These are phyloP conservation scores for Zaprionus capensis DNA, from an alignment of 1,140 invertebrate genomes.

Conservation along the genomic window DNA sequence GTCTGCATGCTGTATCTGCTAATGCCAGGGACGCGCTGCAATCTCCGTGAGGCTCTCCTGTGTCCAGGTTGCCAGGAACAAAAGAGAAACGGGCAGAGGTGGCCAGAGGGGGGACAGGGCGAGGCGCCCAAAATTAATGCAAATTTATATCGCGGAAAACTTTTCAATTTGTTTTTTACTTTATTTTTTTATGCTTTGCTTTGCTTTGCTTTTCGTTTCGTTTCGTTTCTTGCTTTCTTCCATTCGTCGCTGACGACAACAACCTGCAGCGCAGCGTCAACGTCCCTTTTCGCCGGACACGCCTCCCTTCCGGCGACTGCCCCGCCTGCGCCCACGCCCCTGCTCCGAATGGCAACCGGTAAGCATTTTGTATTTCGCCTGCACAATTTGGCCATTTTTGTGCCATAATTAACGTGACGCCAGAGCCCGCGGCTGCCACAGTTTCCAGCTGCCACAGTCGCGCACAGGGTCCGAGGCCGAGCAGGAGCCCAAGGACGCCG, in stretches of 20 bases:
- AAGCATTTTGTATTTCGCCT: slow-evolving; percentile 64
- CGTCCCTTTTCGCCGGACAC: slow-evolving; percentile 34
- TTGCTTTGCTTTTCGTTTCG: background rate
- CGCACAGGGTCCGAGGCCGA: slow-evolving; percentile 2
- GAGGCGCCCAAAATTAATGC: slow-evolving; percentile 67
- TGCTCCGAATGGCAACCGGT: slow-evolving; percentile 9
- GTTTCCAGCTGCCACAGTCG: slow-evolving; percentile 37
- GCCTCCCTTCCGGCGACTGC: slow-evolving; percentile 5
- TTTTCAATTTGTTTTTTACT: slow-evolving; percentile 75
- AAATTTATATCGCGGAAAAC: slow-evolving; percentile 78
- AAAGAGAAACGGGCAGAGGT: background rate
- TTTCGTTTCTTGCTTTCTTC: slow-evolving; percentile 32
- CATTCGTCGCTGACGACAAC: slow-evolving; percentile 35
- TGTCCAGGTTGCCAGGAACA: background rate
- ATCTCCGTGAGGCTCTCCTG: background rate
- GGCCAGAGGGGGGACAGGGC: background rate
- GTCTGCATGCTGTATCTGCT: slow-evolving; percentile 26
- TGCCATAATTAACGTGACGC: slow-evolving; percentile 64
- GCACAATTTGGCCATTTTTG: slow-evolving; percentile 69
- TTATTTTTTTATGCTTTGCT: slow-evolving; percentile 9
- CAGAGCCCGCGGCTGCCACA: slow-evolving; percentile 36
- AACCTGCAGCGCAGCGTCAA: slow-evolving; percentile 44
- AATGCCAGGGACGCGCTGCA: slow-evolving; percentile 18
- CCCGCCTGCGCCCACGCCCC: background rate
- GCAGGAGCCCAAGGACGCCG: background rate